A percentile compares a stretch with the other conserved stretches of the same genome.
phyloP scores from a whole-genome alignment of 2,888 invertebrate species.

The Hypsopygia costalis region DNA sequence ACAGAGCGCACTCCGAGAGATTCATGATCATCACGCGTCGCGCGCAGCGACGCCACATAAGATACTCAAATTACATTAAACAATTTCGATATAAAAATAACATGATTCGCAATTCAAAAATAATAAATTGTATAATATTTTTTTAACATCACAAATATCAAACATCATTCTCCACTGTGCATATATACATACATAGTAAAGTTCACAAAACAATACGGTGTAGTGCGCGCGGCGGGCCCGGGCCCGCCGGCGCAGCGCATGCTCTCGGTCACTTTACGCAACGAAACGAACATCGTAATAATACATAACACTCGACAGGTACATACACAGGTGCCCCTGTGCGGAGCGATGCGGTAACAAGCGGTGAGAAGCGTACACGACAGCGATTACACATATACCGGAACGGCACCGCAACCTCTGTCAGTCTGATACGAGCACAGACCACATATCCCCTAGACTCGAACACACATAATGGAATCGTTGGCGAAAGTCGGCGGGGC shows the following conservation, averaged over 20 bases:
- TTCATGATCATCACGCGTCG: conserved; percentile 39
- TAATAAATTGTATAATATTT: conserved; percentile 54
- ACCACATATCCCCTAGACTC: conserved; percentile 6
- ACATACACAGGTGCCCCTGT: conserved; percentile 35
- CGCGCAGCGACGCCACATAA: conserved; percentile 22
- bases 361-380: conserved; percentile 75
- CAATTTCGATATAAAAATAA: conserved; percentile 70
- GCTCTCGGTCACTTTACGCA: conserved; percentile 39
- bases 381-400: conserved; percentile 66
- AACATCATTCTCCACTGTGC: conserved; percentile 65
- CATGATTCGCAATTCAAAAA: conserved; percentile 60
- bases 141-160: conserved; percentile 64
- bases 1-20: conserved; percentile 16
- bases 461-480: neutral
- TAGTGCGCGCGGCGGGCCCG: conserved; percentile 26
- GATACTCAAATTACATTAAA: conserved; percentile 40
- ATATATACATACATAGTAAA: conserved; percentile 74
- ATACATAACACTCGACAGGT: conserved; percentile 38
- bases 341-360: conserved; percentile 59
- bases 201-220: conserved; percentile 44
- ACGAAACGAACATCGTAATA: conserved; percentile 30
- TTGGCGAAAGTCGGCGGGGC: too few relatives aligned
- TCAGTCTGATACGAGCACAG: conserved; percentile 44
- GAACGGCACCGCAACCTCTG: conserved; percentile 63
- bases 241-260: conserved; percentile 31